phyloP scores from a whole-genome alignment of 2,797 vertebrate species.

The Antrozous pallidus region DNA sequence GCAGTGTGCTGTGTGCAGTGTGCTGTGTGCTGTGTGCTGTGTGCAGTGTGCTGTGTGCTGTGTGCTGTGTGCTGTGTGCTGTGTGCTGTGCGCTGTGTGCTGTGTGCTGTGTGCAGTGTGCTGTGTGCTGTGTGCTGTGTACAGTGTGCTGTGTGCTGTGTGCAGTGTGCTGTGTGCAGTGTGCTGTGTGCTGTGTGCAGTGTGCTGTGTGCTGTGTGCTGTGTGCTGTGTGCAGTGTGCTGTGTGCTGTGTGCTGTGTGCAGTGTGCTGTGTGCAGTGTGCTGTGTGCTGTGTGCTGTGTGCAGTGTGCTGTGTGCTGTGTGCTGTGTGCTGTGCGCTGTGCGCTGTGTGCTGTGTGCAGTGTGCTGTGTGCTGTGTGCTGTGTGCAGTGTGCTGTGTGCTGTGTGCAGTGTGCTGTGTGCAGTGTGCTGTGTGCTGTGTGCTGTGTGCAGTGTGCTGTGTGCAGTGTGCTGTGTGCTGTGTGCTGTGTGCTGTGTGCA shows the following conservation, averaged over 20 bases:
- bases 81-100: fast-evolving
- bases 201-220: too few relatives aligned
- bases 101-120: neutral
- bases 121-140: neutral
- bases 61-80: fast-evolving
- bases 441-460: neutral
- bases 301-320: fast-evolving
- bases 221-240: neutral
- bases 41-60: too few relatives aligned
- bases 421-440: fast-evolving
- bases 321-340: neutral
- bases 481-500: neutral
- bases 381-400: too few relatives aligned
- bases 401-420: neutral
- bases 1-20: too few relatives aligned
- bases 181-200: neutral
- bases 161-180: neutral
- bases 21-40: fast-evolving
- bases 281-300: neutral
- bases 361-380: fast-evolving
- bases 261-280: too few relatives aligned
- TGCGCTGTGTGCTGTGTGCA: neutral
- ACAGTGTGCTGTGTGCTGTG: too few relatives aligned
- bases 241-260: neutral
- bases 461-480: too few relatives aligned